Evolutionary conservation across 92 coral and sea anemone genomes (phyloP).

Genomic region (Meandrina meandrites): DNA sequence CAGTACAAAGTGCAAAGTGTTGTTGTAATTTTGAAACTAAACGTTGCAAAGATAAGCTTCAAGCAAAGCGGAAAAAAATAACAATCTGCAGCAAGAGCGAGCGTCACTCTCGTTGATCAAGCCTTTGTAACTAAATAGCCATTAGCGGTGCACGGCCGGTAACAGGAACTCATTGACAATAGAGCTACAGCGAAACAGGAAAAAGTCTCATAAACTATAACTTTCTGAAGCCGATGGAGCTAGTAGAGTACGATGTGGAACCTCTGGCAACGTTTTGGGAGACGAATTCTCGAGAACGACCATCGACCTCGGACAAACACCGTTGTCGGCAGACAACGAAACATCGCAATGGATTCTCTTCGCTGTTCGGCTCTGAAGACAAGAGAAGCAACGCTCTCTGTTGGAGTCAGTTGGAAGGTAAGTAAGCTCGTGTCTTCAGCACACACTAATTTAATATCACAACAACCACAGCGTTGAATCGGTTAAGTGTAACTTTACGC

Average conservation of each 20-base stretch:
- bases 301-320: background rate
- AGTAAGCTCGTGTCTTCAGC: background rate
- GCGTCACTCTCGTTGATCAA: background rate
- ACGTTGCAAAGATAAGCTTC: background rate
- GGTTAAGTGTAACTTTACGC: background rate
- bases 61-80: background rate
- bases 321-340: background rate
- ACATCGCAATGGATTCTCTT: background rate
- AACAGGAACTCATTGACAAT: conserved; percentile 24
- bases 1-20: background rate
- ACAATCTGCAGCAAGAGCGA: background rate
- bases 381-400: background rate
- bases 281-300: background rate
- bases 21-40: background rate
- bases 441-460: background rate
- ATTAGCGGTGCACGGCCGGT: background rate
- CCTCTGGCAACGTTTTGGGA: background rate
- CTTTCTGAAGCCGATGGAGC: conserved; percentile 10
- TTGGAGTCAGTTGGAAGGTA: background rate
- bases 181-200: conserved; percentile 6
- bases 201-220: background rate
- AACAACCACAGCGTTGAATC: background rate
- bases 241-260: background rate
- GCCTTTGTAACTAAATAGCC: background rate
- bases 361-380: background rate